These are phyloP conservation scores for Dryobates pubescens DNA, from an alignment of 2,797 vertebrate species.

Conservation along the genomic window DNA sequence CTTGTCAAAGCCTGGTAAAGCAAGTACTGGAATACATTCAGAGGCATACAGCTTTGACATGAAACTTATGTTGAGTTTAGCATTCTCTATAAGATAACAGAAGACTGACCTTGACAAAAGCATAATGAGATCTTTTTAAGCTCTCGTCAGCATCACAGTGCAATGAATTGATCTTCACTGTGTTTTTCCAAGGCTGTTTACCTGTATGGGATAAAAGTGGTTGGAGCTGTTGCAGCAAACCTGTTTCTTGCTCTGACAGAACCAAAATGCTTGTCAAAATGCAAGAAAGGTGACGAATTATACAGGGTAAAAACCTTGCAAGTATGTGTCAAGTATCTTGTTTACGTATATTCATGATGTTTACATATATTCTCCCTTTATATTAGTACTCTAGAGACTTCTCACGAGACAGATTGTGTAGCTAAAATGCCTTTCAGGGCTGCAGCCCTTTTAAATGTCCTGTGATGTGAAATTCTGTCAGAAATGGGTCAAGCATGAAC, in stretches of 20 bases:
- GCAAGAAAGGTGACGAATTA: background rate
- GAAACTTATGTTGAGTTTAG: background rate
- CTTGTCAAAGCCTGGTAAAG: constrained; percentile 10
- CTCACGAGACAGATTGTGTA: background rate
- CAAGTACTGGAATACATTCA: background rate
- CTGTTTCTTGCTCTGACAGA: background rate
- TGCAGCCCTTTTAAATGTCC: constrained; percentile 29
- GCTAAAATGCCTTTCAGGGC: constrained; percentile 44
- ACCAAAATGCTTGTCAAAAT: background rate
- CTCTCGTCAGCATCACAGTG: background rate
- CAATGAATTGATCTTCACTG: background rate
- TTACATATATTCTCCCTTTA: background rate
- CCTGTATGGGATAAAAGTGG: background rate
- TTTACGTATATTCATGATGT: background rate
- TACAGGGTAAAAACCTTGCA: background rate
- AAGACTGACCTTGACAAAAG: constrained; percentile 7
- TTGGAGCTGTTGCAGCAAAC: background rate
- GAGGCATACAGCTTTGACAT: background rate
- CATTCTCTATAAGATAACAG: background rate
- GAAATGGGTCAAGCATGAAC: constrained; percentile 71
- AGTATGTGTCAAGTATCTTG: background rate
- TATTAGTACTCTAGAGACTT: background rate
- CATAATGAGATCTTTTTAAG: background rate
- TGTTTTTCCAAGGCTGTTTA: constrained; percentile 1
- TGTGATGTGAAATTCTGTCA: constrained; percentile 55